Evolutionary conservation across 2,113 vertebrate genomes (phyloP).

Genomic region (Forbesichthys papilliferus): DNA sequence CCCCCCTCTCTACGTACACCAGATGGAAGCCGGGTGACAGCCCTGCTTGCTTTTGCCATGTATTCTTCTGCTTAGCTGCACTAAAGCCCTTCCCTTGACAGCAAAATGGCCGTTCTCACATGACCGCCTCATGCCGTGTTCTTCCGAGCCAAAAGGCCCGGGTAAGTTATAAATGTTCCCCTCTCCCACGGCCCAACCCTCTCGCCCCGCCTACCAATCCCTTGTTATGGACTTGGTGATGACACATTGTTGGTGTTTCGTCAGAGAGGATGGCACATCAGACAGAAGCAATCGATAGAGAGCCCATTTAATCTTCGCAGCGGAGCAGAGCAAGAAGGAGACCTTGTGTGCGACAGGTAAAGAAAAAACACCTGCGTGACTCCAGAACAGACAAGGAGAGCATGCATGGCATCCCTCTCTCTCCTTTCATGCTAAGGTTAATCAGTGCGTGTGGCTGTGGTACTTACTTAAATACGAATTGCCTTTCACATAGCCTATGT

Average conservation of each 20-base stretch:
- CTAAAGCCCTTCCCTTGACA: slow-evolving; percentile 49
- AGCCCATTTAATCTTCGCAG: slow-evolving; percentile 68
- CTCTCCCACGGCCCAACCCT: slow-evolving; percentile 37
- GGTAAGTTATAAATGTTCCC: slow-evolving; percentile 38
- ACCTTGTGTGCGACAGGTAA: slow-evolving; percentile 33
- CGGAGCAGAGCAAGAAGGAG: slow-evolving; percentile 40
- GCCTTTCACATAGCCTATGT: no score
- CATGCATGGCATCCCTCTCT: slow-evolving; percentile 3
- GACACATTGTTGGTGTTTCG: slow-evolving; percentile 55
- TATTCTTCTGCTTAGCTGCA: slow-evolving; percentile 35
- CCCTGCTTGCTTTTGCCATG: slow-evolving; percentile 35
- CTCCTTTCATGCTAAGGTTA: slow-evolving; percentile 44
- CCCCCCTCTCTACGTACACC: slow-evolving; percentile 25
- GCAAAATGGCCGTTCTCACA: slow-evolving; percentile 32
- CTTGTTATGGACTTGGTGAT: slow-evolving; percentile 43
- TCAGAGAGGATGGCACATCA: slow-evolving; percentile 56
- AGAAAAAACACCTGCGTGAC: slow-evolving; percentile 22
- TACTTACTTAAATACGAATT: not conserved
- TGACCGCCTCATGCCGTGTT: slow-evolving; percentile 29
- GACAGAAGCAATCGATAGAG: slow-evolving; percentile 67
- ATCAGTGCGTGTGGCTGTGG: slow-evolving; percentile 48
- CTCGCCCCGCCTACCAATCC: slow-evolving; percentile 24
- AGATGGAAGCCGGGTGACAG: slow-evolving; percentile 53
- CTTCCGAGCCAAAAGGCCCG: slow-evolving; percentile 40
- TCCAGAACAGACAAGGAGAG: slow-evolving; percentile 27